Base-by-base conservation (phyloP, 2,113 vertebrate genomes). In the Chrysemys picta region DNA sequence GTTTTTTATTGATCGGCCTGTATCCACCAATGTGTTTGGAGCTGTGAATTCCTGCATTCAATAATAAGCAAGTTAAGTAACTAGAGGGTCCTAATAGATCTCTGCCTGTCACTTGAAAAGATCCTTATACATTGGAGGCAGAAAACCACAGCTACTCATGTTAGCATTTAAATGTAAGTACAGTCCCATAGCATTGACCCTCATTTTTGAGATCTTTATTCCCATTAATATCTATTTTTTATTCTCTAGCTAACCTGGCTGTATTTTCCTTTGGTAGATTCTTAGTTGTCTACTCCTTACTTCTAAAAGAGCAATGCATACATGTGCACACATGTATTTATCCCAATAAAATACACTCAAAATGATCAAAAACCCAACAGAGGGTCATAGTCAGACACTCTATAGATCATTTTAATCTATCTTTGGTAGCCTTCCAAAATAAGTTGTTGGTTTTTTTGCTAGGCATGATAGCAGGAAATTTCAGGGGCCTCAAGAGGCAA, bases 151-250 rank as follows among this genome's bases (percentile, higher is more conserved):
- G 14, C 62, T n/a, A 72, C n/a, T 38, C 19, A 72, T 22, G n/a
- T 38, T 38, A 38, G 35, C 65, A 38, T 72, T 72, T 72, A 38
- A 72, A 72, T 72, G n/a, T 22, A 72, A 72, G 38, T 38, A 38
- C n/a, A 38, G n/a, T 35, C 19, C 65, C 3, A 2, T 22, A 19
- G n/a, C n/a, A 38, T 0, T 72, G n/a, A 72, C 19, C 62, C 9
- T 38, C 65, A 22, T 72, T 72, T 72, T 72, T 21, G 10, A 72
- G n/a, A 10, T 72, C 35, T 72, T 72, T 17, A 72, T 72, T 38
- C 35, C 17, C 16, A n/a, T 69, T 21, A 10, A 72, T 72, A 22
- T 21, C 19, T 38, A 72, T 38, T 22, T 72, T 72, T 38, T 38
- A 72, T 72, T 72, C 9, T 72, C 17, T 38, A 38, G 35, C 35